Conservation (phyloP, 2,113 vertebrate genomes). For the Emydocephalus ijimae region DNA sequence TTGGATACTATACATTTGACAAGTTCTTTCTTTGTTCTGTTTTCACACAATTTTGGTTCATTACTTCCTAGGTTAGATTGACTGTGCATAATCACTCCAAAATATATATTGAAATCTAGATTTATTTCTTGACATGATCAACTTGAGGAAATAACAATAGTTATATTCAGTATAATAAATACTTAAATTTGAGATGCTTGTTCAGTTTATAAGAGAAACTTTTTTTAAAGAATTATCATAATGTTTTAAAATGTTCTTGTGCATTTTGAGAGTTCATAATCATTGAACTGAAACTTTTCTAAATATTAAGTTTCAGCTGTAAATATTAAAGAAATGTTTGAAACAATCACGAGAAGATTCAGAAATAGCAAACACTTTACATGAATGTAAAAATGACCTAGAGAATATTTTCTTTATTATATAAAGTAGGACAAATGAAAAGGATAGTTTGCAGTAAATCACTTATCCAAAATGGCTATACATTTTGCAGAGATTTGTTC, state of each 20-base stretch:
- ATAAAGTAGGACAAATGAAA: not conserved
- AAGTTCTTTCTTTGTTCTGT: constrained; percentile 65
- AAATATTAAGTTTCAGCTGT: not conserved
- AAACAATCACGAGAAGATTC: not conserved
- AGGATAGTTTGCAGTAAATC: not conserved
- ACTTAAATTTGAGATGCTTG: not conserved
- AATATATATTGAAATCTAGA: constrained; percentile 33
- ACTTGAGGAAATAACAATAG: constrained; percentile 7
- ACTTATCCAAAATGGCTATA: not conserved
- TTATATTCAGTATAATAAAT: not conserved
- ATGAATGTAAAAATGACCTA: not conserved
- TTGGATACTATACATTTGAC: constrained; percentile 60
- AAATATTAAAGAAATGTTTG: not conserved
- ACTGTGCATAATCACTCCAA: constrained; percentile 30
- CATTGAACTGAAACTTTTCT: not conserved
- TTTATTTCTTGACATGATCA: not conserved
- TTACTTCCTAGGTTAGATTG: constrained; percentile 41
- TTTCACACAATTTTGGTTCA: constrained; percentile 46
- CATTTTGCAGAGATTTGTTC: not conserved
- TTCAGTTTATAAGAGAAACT: not conserved
- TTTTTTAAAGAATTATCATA: not conserved
- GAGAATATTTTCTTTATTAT: rapidly evolving
- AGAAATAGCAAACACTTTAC: not conserved
- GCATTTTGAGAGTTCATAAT: rapidly evolving
- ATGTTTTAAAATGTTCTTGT: not conserved